Conservation (phyloP, 92 coral and sea anemone species). For the Paramuricea clavata region DNA sequence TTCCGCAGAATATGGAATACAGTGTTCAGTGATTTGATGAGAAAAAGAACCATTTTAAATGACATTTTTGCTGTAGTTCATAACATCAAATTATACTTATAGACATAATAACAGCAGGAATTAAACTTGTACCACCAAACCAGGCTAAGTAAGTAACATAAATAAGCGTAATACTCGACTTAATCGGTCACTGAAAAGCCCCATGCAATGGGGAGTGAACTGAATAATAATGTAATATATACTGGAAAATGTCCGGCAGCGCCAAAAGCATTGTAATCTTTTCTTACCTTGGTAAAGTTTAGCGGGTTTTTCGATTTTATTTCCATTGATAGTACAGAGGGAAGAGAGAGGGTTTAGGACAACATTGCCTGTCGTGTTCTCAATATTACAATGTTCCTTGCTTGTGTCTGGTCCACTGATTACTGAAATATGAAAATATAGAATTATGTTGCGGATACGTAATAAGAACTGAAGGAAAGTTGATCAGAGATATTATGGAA, state of each 20-base stretch:
- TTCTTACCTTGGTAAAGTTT: constrained; percentile 91
- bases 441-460: no score
- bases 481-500: no score
- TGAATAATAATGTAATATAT: no score
- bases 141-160: no score
- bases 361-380: constrained; percentile 81
- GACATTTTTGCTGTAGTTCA: no score
- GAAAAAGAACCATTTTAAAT: no score
- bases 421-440: constrained; percentile 58
- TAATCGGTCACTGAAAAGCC: no score
- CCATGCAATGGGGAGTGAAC: no score
- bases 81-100: not conserved
- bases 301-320: constrained; percentile 78
- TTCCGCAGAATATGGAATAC: no score
- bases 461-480: no score
- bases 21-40: not conserved
- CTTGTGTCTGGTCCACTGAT: constrained; percentile 92
- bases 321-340: constrained; percentile 87
- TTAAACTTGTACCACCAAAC: not conserved
- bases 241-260: no score
- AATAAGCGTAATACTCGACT: no score
- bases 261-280: not conserved
- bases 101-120: not conserved
- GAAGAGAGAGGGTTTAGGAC: constrained; percentile 88
- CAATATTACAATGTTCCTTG: constrained; percentile 82